Base-by-base conservation (phyloP, 1,140 invertebrate genomes). In the Temnothorax longispinosus region DNA sequence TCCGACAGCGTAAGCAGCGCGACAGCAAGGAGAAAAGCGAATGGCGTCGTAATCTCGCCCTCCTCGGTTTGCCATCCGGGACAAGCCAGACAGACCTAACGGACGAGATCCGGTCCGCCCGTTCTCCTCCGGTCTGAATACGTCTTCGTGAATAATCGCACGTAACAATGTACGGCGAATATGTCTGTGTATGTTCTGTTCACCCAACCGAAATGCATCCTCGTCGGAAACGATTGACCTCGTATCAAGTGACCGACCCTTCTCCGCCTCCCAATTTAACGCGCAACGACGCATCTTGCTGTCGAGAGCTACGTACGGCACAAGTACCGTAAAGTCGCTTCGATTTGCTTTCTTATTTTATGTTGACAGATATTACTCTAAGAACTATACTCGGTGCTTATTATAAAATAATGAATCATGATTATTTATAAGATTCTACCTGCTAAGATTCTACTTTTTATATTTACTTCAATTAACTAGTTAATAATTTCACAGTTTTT, bases 131-230 rank as follows among this genome's bases (percentile, higher is more conserved):
- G 32, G 54, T 77, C 50, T 74, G 82, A 77, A 88, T 87, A 69
- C 77, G 58, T 87, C 78, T 88, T 91, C 82, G 87, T 69, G 90
- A 90, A 90, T 91, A 90, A 91, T 90, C 90, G 75, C 88, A 90
- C 76, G 81, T 90, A 91, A 90, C 90, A 88, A 87, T 90, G 72
- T 50, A 67, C 13, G 54, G 65, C 10, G 54, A 74, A 62, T 62
- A n/a, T 21, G 13, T 47, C 4, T 54, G 35, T 18, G n/a, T 65
- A 21, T 52, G 58, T 67, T 11, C 21, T 27, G 18, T 80, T 32
- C 62, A 41, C 0, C 67, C 67, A 27, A 60, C 69, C 27, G 77
- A 80, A 27, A 64, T 78, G 27, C n/a, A 21, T 56, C 35, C 41
- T 60, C 27, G 21, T 84, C 69, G 6, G 41, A 75, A 74, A n/a